A percentile compares a stretch with the other conserved stretches of the same genome.
Evolutionary conservation across 2,888 invertebrate genomes (phyloP).

Genomic region (Acanthococcus lagerstroemiae): DNA sequence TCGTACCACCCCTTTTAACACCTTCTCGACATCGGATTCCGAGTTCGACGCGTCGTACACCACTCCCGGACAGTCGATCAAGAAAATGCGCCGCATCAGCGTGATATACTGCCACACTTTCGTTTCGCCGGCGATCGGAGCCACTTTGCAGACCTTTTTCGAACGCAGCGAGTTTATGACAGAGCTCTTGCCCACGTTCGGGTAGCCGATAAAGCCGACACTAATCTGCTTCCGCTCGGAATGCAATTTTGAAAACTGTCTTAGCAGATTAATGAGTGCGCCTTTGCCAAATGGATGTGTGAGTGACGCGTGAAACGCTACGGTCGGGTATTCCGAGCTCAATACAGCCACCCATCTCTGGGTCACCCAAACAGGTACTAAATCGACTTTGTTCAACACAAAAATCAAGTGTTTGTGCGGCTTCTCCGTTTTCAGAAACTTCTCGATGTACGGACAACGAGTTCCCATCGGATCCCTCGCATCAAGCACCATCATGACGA

Average conservation of each 20-base stretch:
- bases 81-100: conserved; percentile 88
- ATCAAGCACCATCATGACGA: conserved; percentile 89
- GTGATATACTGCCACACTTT: conserved; percentile 99
- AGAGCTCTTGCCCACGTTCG: conserved; percentile 97
- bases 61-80: conserved; percentile 98
- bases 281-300: conserved; percentile 98
- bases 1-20: conserved; percentile 93
- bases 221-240: conserved; percentile 96
- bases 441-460: conserved; percentile 82
- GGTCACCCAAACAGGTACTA: conserved; percentile 96
- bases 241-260: conserved; percentile 92
- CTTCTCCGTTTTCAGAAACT: conserved; percentile 86
- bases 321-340: conserved; percentile 89
- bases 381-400: conserved; percentile 90
- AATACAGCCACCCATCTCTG: conserved; percentile 94
- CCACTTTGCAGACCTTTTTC: conserved; percentile 97
- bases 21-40: conserved; percentile 88
- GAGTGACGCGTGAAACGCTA: conserved; percentile 97
- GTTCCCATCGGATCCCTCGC: conserved; percentile 97
- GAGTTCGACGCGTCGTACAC: conserved; percentile 95
- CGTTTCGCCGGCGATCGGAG: conserved; percentile 95
- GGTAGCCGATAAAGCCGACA: conserved; percentile 97
- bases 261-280: conserved; percentile 84
- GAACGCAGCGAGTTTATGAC: conserved; percentile 91
- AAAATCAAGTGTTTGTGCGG: conserved; percentile 95